Evolutionary conservation across 2,113 vertebrate species (phyloP), one percentile per base, ranked within the genome.

Genomic region (Lanius ludovicianus): DNA sequence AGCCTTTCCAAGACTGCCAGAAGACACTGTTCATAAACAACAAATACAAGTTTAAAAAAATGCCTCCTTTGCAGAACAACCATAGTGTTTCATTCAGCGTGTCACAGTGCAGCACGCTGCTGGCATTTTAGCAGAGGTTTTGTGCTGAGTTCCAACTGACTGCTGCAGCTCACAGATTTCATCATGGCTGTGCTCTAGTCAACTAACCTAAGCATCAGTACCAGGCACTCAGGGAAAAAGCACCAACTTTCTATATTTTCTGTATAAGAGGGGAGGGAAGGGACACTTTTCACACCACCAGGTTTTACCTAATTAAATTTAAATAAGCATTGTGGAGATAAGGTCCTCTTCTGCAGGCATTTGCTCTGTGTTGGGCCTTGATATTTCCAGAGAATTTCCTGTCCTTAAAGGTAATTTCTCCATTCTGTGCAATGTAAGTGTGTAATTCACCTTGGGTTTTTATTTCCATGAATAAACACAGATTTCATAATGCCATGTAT

Each of bases 21-120:
- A 95, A 93, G 93, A 86, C 2, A 5, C 14, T 88, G 55, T 28
- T 85, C 55, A 86, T 85, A 89, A 92, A 88, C 37, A 79, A 81
- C 71, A 95, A 90, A 93, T 65, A 69, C 0, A 1, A 79, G 42
- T 33, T 87, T n/a, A 56, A 85, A 82, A 93, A 90, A 91, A 68
- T 28, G 30, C 33, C 60, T 89, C 37, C 62, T 91, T 91, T 92
- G 21, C 81, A 78, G 64, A 80, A 69, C 23, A 64, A 21, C 15
- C 13, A 8, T 23, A 63, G 39, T n/a, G 18, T 70, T 95, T 82
- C 88, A 62, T 60, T 75, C 79, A 68, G 25, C 4, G 3, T 85
- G 90, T 47, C 71, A 88, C 25, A 33, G 65, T 41, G 24, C 56
- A 90, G 62, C 50, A 39, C n/a, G 47, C 71, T 15, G 30, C 22